phyloP scores from a whole-genome alignment of 2,797 vertebrate species.

The Gadopsis bispinosus region DNA sequence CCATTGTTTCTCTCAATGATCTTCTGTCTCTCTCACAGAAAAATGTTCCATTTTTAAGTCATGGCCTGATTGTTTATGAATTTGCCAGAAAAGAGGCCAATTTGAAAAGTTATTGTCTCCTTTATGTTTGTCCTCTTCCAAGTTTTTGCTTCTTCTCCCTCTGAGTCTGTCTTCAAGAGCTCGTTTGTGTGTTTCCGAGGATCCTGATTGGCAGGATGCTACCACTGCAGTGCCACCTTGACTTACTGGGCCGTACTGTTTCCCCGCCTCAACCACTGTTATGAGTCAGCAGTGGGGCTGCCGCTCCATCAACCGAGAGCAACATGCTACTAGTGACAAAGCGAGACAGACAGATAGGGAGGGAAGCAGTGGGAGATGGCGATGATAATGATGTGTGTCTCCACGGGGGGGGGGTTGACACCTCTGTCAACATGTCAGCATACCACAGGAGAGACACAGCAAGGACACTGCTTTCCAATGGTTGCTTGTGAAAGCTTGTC shows the following conservation, averaged over 20 bases:
- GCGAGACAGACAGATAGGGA: constrained; percentile 54
- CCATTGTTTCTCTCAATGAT: constrained; percentile 53
- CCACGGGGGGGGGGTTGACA: constrained; percentile 62
- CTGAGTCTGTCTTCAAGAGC: constrained; percentile 4
- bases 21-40: constrained; percentile 29
- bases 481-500: constrained; percentile 29
- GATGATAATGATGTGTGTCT: constrained; percentile 76
- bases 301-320: constrained; percentile 58
- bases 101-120: constrained; percentile 16
- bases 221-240: constrained; percentile 31
- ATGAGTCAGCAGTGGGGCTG: constrained; percentile 68
- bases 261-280: constrained; percentile 23
- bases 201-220: constrained; percentile 48
- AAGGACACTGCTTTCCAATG: constrained; percentile 47
- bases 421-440: constrained; percentile 73
- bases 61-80: constrained; percentile 23
- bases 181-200: constrained; percentile 16
- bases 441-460: constrained; percentile 34
- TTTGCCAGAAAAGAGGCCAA: constrained; percentile 10
- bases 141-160: constrained; percentile 11
- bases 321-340: constrained; percentile 63
- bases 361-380: constrained; percentile 57
- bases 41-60: constrained; percentile 26
- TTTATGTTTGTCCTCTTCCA: constrained; percentile 9
- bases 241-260: constrained; percentile 31